Evolutionary conservation across 2,888 invertebrate species (phyloP), one percentile per base, ranked within the genome.

Genomic region (Eupsilia transversa): DNA sequence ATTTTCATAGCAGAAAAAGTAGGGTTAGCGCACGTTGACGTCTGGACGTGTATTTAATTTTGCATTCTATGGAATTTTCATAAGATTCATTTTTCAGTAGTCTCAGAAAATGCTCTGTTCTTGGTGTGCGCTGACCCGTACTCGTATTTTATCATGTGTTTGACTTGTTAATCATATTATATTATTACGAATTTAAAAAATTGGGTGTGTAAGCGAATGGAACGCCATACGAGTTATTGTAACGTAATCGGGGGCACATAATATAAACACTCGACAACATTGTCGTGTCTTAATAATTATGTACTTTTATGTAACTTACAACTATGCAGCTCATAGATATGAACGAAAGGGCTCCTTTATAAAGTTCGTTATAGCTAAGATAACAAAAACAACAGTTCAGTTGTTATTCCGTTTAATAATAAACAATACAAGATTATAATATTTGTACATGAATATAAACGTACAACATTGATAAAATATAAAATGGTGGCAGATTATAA

Each of bases 401-500:
- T 82, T 72, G 65, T 72, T 12, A 56, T 78, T 63, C 41, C n/a
- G 30, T 80, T 82, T 81, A 81, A 14, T 82, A 7, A 5, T 33
- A 74, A 41, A 63, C 17, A 49, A 71, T 27, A 60, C 12, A 65
- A 56, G 49, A 65, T 72, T 81, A 82, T 30, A 65, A 20, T 61
- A 49, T 72, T 56, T 68, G 60, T 67, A 74, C 74, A 69, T 57
- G 30, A n/a, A 57, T 57, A 69, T 30, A 65, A 64, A 75, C 59
- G 72, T 75, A 66, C 66, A 63, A 72, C 27, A 72, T 67, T 61
- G 23, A 61, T 72, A 69, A 79, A 72, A 43, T 72, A 49, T 66
- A 23, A 74, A 83, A 77, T 78, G 66, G 68, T 86, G 69, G 77
- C 85, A 84, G 74, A 71, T 75, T 86, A 79, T 81, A 65, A 79